phyloP scores from a whole-genome alignment of 2,797 vertebrate species.

The Parauchenoglanis punctatus region DNA sequence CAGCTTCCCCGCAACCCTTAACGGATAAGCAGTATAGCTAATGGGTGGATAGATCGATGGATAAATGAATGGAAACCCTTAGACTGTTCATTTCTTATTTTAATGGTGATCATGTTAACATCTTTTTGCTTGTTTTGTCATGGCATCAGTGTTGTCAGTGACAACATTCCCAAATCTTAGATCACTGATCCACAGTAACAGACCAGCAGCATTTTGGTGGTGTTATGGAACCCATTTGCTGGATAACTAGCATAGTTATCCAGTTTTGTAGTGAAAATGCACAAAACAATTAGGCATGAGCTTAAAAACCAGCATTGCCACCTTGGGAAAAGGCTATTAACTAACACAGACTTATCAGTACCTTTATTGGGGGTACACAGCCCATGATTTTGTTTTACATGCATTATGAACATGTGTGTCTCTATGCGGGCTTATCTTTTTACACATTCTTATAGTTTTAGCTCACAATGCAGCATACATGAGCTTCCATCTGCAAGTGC shows the following conservation, averaged over 20 bases:
- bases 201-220: neutral
- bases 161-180: neutral
- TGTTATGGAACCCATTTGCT: neutral
- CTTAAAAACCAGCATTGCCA: neutral
- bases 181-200: neutral
- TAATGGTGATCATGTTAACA: neutral
- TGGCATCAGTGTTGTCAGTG: neutral
- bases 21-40: too few relatives aligned
- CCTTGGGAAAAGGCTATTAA: neutral
- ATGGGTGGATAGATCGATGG: too few relatives aligned
- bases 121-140: neutral
- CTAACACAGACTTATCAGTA: neutral
- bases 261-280: neutral
- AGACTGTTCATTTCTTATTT: neutral
- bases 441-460: neutral
- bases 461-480: neutral
- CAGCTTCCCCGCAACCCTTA: too few relatives aligned
- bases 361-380: neutral
- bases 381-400: neutral
- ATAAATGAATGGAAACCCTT: too few relatives aligned
- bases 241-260: neutral
- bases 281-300: neutral
- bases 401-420: neutral
- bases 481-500: neutral
- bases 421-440: neutral